phyloP scores from a whole-genome alignment of 2,888 invertebrate species.

The Acanthosepion lycidas region DNA sequence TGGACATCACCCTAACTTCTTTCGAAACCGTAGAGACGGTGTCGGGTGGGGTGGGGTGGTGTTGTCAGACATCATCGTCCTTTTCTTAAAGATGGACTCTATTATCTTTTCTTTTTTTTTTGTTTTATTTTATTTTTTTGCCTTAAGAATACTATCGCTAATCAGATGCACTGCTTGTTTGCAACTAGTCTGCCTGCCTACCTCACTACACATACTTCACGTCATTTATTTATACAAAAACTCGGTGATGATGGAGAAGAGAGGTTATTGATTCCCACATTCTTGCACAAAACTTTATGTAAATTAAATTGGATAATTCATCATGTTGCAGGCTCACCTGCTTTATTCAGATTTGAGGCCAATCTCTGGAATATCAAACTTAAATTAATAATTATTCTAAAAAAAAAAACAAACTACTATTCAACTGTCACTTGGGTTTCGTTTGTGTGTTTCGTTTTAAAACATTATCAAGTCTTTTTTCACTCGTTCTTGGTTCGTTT shows the following conservation, averaged over 20 bases:
- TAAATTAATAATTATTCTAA: background rate
- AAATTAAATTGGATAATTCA: background rate
- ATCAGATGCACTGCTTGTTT: background rate
- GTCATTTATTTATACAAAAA: background rate
- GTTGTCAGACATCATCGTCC: no score
- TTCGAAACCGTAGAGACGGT: background rate
- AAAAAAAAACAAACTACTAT: background rate
- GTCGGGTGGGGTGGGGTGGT: no score
- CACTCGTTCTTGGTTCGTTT: background rate
- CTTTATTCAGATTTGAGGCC: background rate
- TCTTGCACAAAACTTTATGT: slow-evolving; percentile 33
- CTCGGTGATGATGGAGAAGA: background rate
- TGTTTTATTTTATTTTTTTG: no score
- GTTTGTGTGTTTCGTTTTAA: background rate
- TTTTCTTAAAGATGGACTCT: slow-evolving; percentile 24
- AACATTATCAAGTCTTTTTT: background rate
- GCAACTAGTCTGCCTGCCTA: background rate
- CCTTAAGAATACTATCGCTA: background rate
- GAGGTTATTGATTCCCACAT: background rate
- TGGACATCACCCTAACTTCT: background rate
- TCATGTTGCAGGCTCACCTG: slow-evolving; percentile 33
- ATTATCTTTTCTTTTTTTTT: background rate
- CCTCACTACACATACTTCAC: no score
- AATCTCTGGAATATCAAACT: background rate
- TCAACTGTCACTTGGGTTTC: no score